Percentiles rank a stretch among this genome's conserved stretches.
These are phyloP conservation scores for Sphecodes monilicornis DNA, from an alignment of 2,888 invertebrate species.

Conservation along the genomic window DNA sequence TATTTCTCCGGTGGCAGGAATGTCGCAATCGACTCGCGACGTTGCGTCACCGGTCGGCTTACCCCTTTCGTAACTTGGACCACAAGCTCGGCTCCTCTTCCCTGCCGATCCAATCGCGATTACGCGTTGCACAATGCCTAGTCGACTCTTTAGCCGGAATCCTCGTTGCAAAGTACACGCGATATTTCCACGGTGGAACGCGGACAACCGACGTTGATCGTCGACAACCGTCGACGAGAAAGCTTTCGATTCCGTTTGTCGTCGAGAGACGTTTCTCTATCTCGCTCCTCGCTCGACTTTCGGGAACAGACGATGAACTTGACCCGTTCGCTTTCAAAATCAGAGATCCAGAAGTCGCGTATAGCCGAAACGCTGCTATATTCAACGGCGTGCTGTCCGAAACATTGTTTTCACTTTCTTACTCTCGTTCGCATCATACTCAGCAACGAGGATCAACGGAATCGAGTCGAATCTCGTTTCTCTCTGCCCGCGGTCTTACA, in stretches of 20 bases:
- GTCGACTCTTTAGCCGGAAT: slow-evolving; percentile 9
- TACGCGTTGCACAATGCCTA: slow-evolving; percentile 54
- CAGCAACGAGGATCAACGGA: not conserved
- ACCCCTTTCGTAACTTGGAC: slow-evolving; percentile 64
- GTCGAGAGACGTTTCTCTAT: not conserved
- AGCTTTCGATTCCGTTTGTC: not conserved
- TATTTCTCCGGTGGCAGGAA: slow-evolving; percentile 28
- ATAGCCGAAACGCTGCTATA: not conserved
- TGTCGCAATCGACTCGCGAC: slow-evolving; percentile 54
- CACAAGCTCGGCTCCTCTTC: slow-evolving; percentile 48
- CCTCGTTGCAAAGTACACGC: not conserved
- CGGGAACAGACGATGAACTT: not conserved
- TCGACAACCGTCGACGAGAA: not conserved
- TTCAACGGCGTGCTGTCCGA: not conserved
- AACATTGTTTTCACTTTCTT: not conserved
- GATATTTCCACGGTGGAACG: slow-evolving; percentile 22
- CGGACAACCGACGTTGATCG: not conserved
- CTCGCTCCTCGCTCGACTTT: not conserved
- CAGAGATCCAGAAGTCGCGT: not conserved
- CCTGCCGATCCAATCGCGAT: slow-evolving; percentile 56
- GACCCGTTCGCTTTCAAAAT: not conserved
- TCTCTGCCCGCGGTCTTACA: too few species aligned
- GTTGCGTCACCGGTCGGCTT: slow-evolving; percentile 43
- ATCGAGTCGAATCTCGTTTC: not conserved
- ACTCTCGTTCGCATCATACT: not conserved